These are phyloP conservation scores for Eulemur mongoz DNA, from an alignment of 2,797 vertebrate genomes.

Conservation along the genomic window DNA sequence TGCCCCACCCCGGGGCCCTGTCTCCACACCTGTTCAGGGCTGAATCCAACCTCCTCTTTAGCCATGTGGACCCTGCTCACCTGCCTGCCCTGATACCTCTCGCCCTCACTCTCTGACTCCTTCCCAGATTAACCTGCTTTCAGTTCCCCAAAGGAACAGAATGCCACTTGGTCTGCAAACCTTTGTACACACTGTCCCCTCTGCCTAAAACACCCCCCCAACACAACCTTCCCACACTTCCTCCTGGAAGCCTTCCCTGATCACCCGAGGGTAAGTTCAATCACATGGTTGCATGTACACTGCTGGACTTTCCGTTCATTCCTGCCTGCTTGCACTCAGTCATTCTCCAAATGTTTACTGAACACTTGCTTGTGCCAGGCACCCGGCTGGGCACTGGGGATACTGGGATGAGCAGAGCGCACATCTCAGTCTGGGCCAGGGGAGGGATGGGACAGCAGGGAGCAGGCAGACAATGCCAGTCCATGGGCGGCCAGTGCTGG, in stretches of 20 bases:
- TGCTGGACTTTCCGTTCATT: neutral
- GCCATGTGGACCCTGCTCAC: neutral
- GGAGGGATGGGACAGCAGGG: neutral
- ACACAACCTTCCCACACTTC: neutral
- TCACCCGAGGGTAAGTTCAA: neutral
- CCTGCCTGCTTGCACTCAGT: neutral
- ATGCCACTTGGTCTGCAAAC: neutral
- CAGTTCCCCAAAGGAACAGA: neutral
- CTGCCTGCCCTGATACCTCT: neutral
- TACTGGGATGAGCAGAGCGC: neutral
- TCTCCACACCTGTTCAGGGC: neutral
- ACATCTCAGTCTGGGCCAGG: neutral
- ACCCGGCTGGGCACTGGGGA: neutral
- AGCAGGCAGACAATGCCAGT: neutral
- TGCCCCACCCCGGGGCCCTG: neutral
- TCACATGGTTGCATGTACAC: neutral
- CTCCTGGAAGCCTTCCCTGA: constrained; percentile 31
- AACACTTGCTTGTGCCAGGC: neutral
- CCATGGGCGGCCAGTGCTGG: neutral
- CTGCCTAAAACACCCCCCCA: too few species aligned
- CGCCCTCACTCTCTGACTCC: neutral
- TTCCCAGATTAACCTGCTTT: neutral
- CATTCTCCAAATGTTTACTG: neutral
- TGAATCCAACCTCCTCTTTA: neutral
- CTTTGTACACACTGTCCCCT: neutral